Base-by-base conservation (phyloP, 2,888 invertebrate genomes). In the Itoplectis maculator region DNA sequence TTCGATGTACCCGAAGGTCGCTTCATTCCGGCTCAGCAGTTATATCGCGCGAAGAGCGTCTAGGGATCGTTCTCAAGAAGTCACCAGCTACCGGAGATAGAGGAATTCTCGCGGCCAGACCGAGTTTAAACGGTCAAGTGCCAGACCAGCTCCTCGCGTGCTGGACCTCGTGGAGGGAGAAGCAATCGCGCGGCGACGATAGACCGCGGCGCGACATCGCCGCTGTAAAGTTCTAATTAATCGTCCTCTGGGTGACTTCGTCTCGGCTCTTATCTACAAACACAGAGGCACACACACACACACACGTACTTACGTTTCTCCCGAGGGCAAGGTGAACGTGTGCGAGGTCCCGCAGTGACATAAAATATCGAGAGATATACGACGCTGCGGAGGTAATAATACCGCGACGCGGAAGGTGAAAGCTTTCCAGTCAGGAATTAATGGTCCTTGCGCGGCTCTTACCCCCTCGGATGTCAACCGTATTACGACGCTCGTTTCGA, bases 161-260 rank as follows among this genome's bases (percentile, higher is more conserved):
- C 51, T 42, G 20, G 20, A 42, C 13, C 13, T 40, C 20, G n/a
- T 40, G n/a, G 54, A 51, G 49, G 54, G 4, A 23, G 40, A 54
- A 69, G 69, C 54, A 69, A 54, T 54, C 54, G 51, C 7, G 54
- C 69, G n/a, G 23, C 49, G 13, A 29, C 59, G 45, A 72, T 42
- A 35, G 45, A 45, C 56, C 29, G n/a, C n/a, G 45, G 8, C 56
- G 47, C 18, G 35, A 45, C 47, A 42, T 59, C 45, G 11, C 13
- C 59, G 45, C 59, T 54, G 37, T 78, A 29, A 78, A 82, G 73
- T 78, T 82, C 74, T 70, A 82, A 82, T 82, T 78, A 78, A 82
- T 74, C 63, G 69, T 74, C 54, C 69, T 47, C 42, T 15, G 59
- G 66, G 45, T 54, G 59, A 72, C 13, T 61, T 77, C 49, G 29